Evolutionary conservation across 2,888 invertebrate species (phyloP).

Genomic region (Protodeltote pygarga): DNA sequence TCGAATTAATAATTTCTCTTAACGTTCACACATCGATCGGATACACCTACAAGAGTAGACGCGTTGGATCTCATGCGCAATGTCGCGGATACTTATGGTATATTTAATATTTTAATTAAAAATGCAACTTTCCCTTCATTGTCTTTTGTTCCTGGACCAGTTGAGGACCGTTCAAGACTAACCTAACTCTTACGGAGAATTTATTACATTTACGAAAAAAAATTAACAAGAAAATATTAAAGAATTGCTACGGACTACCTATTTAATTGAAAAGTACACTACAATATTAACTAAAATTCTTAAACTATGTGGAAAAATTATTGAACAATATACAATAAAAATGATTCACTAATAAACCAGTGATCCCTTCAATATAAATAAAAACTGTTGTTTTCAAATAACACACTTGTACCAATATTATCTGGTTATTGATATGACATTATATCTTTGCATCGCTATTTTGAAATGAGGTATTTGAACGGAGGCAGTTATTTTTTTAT

Average conservation of each 20-base stretch:
- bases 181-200: conserved; percentile 80
- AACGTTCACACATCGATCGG: conserved; percentile 42
- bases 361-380: conserved; percentile 60
- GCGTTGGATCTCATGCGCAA: conserved; percentile 42
- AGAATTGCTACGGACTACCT: conserved; percentile 83
- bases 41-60: conserved; percentile 28
- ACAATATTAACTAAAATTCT: conserved; percentile 82
- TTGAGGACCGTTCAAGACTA: conserved; percentile 77
- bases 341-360: conserved; percentile 84
- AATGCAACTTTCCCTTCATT: conserved; percentile 84
- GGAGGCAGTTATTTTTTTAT: conserved; percentile 55
- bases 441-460: conserved; percentile 56
- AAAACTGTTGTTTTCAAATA: conserved; percentile 52
- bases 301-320: conserved; percentile 85
- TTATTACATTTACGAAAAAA: conserved; percentile 81
- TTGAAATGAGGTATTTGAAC: conserved; percentile 69
- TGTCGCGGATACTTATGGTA: conserved; percentile 58
- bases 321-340: conserved; percentile 86
- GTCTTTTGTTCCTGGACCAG: conserved; percentile 83
- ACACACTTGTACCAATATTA: conserved; percentile 25
- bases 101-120: conserved; percentile 63
- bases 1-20: conserved; percentile 45
- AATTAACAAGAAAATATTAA: conserved; percentile 83
- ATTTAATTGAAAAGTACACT: conserved; percentile 83
- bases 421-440: conserved; percentile 21